Evolutionary conservation across 2,888 invertebrate genomes (phyloP).

Genomic region (Emmelina monodactyla): DNA sequence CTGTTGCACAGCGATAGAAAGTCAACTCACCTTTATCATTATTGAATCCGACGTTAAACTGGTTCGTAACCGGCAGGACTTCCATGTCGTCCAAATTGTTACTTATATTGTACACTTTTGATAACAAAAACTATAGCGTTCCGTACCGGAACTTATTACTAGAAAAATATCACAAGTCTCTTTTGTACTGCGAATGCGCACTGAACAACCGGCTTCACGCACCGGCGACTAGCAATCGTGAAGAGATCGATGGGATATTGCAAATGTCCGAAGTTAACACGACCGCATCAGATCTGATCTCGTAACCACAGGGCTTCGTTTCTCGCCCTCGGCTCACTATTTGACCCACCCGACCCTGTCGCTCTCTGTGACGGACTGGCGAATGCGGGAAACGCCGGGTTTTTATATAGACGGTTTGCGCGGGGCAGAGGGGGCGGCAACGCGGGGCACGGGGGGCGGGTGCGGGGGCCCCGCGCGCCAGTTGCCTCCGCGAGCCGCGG

Average conservation of each 20-base stretch:
- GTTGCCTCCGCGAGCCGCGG: conserved; percentile 31
- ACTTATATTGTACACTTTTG: conserved; percentile 66
- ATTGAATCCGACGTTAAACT: conserved; percentile 78
- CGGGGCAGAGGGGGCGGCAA: conserved; percentile 37
- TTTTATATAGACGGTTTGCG: conserved; percentile 56
- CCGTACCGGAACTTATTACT: conserved; percentile 55
- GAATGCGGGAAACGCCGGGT: conserved; percentile 37
- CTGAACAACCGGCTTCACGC: conserved; percentile 40
- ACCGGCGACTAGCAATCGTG: conserved; percentile 51
- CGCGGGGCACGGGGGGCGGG: conserved; percentile 32
- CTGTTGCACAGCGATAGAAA: conserved; percentile 48
- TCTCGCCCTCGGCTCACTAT: conserved; percentile 50
- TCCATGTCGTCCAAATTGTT: conserved; percentile 75
- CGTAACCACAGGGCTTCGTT: conserved; percentile 61
- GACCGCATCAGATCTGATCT: conserved; percentile 64
- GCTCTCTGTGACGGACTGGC: conserved; percentile 60
- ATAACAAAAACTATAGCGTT: conserved; percentile 47
- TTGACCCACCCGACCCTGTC: conserved; percentile 59
- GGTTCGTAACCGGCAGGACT: conserved; percentile 79
- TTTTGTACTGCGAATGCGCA: conserved; percentile 62
- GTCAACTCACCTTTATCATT: conserved; percentile 75
- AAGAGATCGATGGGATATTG: conserved; percentile 56
- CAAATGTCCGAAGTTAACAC: conserved; percentile 47
- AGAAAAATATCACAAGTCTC: conserved; percentile 66
- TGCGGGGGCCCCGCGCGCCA: conserved; percentile 56